Conservation (phyloP, 2,888 invertebrate species). For the Reticulitermes lucifugus region DNA sequence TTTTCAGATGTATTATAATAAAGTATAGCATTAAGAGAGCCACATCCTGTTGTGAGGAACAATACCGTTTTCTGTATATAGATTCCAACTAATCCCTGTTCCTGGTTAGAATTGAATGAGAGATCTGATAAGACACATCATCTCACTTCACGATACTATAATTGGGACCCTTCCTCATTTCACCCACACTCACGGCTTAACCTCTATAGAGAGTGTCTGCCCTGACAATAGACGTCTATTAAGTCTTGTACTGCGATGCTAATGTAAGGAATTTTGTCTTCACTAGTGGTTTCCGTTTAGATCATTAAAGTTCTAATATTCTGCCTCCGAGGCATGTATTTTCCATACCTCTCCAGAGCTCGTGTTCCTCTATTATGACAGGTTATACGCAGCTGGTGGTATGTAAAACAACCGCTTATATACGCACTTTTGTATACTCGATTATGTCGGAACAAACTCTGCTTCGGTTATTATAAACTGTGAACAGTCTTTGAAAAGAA, state of each 20-base stretch:
- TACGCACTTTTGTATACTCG: no score
- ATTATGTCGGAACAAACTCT: no score
- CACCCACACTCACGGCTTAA: not conserved
- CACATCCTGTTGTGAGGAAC: not conserved
- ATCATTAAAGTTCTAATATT: not conserved
- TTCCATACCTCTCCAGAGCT: not conserved
- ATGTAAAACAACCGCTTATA: no score
- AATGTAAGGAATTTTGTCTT: not conserved
- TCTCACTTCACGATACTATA: constrained; percentile 1
- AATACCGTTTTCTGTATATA: not conserved
- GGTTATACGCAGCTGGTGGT: not conserved
- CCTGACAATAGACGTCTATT: not conserved
- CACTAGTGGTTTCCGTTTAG: not conserved
- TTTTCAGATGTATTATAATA: not conserved
- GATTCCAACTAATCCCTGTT: constrained; percentile 2
- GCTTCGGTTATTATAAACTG: no score
- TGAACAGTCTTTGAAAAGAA: no score
- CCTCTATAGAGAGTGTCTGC: not conserved
- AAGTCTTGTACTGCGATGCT: not conserved
- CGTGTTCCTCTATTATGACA: not conserved
- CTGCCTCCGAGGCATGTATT: not conserved
- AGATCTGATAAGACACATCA: constrained; percentile 10
- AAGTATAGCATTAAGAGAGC: not conserved
- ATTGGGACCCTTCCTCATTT: not conserved
- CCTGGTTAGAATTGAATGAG: constrained; percentile 3